These are phyloP conservation scores for Sphyrna mokarran DNA, from an alignment of 2,113 vertebrate genomes.

Conservation along the genomic window DNA sequence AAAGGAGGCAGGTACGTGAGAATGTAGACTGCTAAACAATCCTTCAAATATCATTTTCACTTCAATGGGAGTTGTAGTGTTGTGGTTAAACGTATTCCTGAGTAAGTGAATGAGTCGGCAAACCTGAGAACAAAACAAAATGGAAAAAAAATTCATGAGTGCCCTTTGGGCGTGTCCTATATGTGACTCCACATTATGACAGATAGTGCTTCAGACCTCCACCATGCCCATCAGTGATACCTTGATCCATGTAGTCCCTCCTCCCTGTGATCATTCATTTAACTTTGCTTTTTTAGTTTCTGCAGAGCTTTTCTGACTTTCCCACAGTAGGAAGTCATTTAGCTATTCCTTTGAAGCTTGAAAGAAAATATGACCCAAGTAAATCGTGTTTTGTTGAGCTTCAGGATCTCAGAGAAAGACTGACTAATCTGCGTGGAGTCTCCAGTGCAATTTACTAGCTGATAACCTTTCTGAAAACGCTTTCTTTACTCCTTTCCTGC, in stretches of 20 bases:
- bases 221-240: not conserved
- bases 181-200: not conserved
- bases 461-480: not conserved
- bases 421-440: not conserved
- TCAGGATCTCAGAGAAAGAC: not conserved
- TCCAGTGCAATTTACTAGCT: slow-evolving; percentile 5
- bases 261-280: not conserved
- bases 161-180: not conserved
- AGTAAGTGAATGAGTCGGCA: not conserved
- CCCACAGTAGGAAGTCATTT: not conserved
- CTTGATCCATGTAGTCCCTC: not conserved
- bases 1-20: not conserved
- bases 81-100: not conserved
- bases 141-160: not conserved
- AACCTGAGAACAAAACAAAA: not conserved
- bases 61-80: not conserved
- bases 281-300: not conserved
- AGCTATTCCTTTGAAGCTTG: not conserved
- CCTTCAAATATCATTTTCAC: not conserved
- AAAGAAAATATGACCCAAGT: slow-evolving; percentile 19
- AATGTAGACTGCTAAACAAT: not conserved
- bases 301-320: not conserved
- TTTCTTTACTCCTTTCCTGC: slow-evolving; percentile 6
- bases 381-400: slow-evolving; percentile 15
- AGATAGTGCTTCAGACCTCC: not conserved